Percentiles rank a stretch among this genome's conserved stretches.
Evolutionary conservation across 2,113 vertebrate genomes (phyloP).

Genomic region (Caretta caretta): DNA sequence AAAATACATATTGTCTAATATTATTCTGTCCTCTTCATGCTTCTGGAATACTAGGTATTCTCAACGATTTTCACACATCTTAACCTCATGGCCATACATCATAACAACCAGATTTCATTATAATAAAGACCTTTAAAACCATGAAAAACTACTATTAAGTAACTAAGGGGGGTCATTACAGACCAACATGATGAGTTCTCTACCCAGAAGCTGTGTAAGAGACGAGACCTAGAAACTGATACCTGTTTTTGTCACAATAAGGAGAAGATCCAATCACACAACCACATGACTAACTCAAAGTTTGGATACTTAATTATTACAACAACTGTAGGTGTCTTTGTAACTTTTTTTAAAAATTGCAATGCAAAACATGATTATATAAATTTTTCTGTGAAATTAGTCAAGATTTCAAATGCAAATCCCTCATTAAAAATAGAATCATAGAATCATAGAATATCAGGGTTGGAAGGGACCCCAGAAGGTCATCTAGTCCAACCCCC

Average conservation of each 20-base stretch:
- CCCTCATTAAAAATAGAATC: neutral
- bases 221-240: neutral
- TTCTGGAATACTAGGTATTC: neutral
- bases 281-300: neutral
- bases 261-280: neutral
- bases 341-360: neutral
- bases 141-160: too few species aligned
- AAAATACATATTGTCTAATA: neutral
- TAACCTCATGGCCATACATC: neutral
- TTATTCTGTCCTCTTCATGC: neutral
- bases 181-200: neutral
- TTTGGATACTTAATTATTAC: neutral
- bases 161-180: too few species aligned
- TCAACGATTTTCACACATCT: neutral
- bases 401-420: neutral
- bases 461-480: too few species aligned
- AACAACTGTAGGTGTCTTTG: neutral
- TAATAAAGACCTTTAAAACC: neutral
- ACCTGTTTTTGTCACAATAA: neutral
- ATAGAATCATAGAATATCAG: too few species aligned
- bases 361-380: neutral
- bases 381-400: neutral
- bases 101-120: neutral
- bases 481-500: too few species aligned
- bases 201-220: neutral